phyloP scores from a whole-genome alignment of 2,888 invertebrate genomes.

The Branchellion lobata region DNA sequence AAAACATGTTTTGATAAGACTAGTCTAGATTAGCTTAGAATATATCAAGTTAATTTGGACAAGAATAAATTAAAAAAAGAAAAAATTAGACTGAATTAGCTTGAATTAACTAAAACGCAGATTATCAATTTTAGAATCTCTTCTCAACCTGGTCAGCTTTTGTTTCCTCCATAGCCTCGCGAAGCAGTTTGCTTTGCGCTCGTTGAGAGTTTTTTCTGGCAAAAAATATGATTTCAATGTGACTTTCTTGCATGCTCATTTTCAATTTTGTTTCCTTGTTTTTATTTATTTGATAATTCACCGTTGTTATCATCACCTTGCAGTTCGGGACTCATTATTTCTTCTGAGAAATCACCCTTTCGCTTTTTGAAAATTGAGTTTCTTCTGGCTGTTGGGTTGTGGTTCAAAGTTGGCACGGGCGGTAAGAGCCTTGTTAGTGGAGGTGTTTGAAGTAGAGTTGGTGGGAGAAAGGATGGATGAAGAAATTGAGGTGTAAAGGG shows the following conservation, averaged over 20 bases:
- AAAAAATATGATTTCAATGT: too few relatives aligned
- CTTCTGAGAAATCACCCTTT: not conserved
- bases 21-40: too few relatives aligned
- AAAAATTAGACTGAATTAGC: too few relatives aligned
- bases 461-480: not conserved
- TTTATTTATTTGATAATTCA: too few relatives aligned
- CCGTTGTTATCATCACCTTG: constrained; percentile 33
- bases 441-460: not conserved
- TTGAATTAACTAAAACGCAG: not conserved
- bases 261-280: too few relatives aligned
- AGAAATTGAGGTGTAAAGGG: not conserved
- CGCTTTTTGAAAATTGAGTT: constrained; percentile 10
- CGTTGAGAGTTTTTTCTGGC: constrained; percentile 13
- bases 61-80: too few relatives aligned
- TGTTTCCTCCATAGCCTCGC: constrained; percentile 25
- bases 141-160: constrained; percentile 19
- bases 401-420: too few relatives aligned
- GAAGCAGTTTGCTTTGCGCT: not conserved
- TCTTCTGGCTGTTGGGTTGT: not conserved
- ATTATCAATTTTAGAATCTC: not conserved
- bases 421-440: not conserved
- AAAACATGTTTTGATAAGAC: too few relatives aligned
- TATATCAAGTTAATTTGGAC: too few relatives aligned
- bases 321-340: constrained; percentile 24
- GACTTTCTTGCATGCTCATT: too few relatives aligned